Conservation (phyloP, 2,888 invertebrate genomes). For the Pseudococcus jackbeardsleyi region DNA sequence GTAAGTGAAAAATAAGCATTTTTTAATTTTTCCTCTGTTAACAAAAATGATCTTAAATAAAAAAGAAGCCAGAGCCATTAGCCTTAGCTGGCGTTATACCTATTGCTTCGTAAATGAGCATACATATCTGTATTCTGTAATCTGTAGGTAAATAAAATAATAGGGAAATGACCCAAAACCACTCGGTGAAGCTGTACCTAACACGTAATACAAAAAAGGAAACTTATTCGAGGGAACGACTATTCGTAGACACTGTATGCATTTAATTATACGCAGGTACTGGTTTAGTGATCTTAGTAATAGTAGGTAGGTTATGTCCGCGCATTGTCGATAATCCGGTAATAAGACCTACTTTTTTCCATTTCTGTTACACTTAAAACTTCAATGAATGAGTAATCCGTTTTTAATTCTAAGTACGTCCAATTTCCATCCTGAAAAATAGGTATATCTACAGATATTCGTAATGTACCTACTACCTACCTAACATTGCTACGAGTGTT, state of each 20-base stretch:
- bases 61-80: neutral
- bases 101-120: neutral
- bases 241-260: slow-evolving; percentile 17
- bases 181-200: neutral
- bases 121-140: neutral
- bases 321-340: slow-evolving; percentile 23
- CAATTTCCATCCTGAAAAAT: neutral
- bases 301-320: slow-evolving; percentile 16
- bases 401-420: neutral
- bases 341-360: slow-evolving; percentile 45
- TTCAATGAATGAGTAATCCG: neutral
- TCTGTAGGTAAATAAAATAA: neutral
- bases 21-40: too few relatives aligned
- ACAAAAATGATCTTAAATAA: neutral
- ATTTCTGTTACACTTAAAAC: slow-evolving; percentile 20
- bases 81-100: neutral
- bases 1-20: too few relatives aligned
- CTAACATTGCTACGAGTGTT: too few relatives aligned
- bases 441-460: neutral
- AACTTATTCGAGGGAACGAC: slow-evolving; percentile 15
- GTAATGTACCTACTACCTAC: too few relatives aligned
- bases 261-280: slow-evolving; percentile 1
- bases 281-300: neutral
- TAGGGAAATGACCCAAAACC: slow-evolving; percentile 27
- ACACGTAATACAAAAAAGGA: slow-evolving; percentile 29